Conservation (phyloP, 2,113 vertebrate species). For the Acanthochromis polyacanthus region DNA sequence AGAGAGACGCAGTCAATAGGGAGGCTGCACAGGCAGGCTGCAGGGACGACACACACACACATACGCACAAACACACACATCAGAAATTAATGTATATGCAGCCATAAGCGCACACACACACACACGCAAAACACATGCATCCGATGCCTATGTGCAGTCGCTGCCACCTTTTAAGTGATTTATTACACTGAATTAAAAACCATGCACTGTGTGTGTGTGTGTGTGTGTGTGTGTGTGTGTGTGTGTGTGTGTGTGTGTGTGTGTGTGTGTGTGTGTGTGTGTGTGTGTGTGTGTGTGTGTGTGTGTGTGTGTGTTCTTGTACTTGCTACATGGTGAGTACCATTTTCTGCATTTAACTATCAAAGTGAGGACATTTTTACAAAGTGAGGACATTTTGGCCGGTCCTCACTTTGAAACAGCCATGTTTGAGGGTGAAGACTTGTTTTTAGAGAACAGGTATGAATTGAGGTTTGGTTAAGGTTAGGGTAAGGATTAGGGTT, state of each 20-base stretch:
- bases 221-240: not conserved
- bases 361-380: too few species aligned
- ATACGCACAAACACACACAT: not conserved
- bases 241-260: constrained; percentile 14
- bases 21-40: constrained; percentile 29
- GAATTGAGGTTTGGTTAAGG: too few species aligned
- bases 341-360: too few species aligned
- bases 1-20: constrained; percentile 33
- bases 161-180: constrained; percentile 22
- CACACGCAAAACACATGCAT: constrained; percentile 6
- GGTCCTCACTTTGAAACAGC: too few species aligned
- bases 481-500: too few species aligned
- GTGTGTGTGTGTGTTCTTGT: constrained; percentile 36
- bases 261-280: constrained; percentile 33
- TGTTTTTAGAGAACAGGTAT: too few species aligned
- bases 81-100: constrained; percentile 7
- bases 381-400: too few species aligned
- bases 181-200: constrained; percentile 38
- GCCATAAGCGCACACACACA: constrained; percentile 12
- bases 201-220: not conserved
- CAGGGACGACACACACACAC: constrained; percentile 3
- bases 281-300: constrained; percentile 12
- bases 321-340: too few species aligned
- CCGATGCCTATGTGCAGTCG: constrained; percentile 4
- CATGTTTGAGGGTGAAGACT: too few species aligned